Conservation (phyloP, 2,888 invertebrate species). For the Calliopum simillimum region DNA sequence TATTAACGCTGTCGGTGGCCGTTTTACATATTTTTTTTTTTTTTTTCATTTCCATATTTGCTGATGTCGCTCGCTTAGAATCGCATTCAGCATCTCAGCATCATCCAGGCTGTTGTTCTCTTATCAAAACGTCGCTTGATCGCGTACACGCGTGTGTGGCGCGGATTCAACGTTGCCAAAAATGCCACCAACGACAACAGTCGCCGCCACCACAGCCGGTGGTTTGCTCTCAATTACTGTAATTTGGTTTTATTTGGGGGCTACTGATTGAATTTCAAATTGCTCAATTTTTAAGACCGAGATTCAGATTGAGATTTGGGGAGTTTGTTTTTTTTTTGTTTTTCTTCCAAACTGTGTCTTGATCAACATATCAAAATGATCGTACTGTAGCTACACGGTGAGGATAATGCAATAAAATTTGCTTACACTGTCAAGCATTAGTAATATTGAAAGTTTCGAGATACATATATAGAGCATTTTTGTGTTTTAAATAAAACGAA, state of each 20-base stretch:
- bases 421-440: too few relatives aligned
- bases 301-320: conserved; percentile 12
- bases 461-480: too few relatives aligned
- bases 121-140: conserved; percentile 5
- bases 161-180: background rate
- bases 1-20: conserved; percentile 29
- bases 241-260: conserved; percentile 48
- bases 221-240: conserved; percentile 33
- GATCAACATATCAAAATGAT: too few relatives aligned
- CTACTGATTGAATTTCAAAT: conserved; percentile 69
- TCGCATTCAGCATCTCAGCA: conserved; percentile 17
- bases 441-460: too few relatives aligned
- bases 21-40: background rate
- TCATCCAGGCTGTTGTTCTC: conserved; percentile 3
- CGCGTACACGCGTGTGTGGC: conserved; percentile 11
- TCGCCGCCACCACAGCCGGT: background rate
- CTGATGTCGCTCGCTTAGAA: conserved; percentile 13
- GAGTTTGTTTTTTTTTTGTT: conserved; percentile 1
- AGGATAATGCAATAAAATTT: too few relatives aligned
- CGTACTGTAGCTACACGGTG: too few relatives aligned
- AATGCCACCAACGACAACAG: background rate
- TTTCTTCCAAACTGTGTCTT: too few relatives aligned
- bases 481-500: too few relatives aligned
- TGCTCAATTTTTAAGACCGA: conserved; percentile 65
- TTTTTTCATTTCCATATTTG: conserved; percentile 27